Evolutionary conservation across 2,113 vertebrate genomes (phyloP).

Genomic region (Cervus canadensis): DNA sequence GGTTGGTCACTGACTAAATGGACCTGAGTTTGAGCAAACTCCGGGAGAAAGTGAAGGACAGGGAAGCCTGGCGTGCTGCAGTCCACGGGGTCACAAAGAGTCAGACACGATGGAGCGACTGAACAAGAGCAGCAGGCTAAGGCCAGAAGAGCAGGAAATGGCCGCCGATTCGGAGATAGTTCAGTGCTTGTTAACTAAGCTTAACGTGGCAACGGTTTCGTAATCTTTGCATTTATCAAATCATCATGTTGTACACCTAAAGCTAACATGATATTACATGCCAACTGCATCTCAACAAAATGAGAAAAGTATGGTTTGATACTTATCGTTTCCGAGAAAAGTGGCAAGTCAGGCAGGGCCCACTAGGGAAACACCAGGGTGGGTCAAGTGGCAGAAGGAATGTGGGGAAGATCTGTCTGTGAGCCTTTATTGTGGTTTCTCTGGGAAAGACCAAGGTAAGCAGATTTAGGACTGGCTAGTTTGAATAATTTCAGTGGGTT

Average conservation of each 20-base stretch:
- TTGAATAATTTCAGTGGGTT: background rate
- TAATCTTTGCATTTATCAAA: background rate
- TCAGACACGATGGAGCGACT: fast-evolving
- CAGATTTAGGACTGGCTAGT: background rate
- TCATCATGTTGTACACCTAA: background rate
- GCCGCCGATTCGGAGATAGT: background rate
- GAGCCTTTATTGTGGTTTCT: background rate
- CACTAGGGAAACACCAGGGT: background rate
- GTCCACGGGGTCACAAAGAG: background rate
- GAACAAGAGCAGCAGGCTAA: background rate
- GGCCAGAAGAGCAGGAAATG: background rate
- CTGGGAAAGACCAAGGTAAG: background rate
- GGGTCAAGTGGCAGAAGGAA: background rate
- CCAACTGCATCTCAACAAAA: background rate
- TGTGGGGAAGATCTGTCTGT: background rate
- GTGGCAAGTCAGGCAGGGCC: fast-evolving
- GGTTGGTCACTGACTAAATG: background rate
- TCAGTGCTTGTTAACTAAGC: background rate
- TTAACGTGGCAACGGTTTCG: background rate
- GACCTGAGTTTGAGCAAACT: background rate
- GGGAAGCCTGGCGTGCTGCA: background rate
- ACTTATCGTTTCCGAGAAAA: background rate
- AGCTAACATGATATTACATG: background rate
- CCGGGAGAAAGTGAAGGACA: background rate
- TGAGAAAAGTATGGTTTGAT: background rate